A percentile compares a stretch with the other conserved stretches of the same genome.
phyloP scores from a whole-genome alignment of 2,888 invertebrate genomes.

The Therioaphis trifolii region DNA sequence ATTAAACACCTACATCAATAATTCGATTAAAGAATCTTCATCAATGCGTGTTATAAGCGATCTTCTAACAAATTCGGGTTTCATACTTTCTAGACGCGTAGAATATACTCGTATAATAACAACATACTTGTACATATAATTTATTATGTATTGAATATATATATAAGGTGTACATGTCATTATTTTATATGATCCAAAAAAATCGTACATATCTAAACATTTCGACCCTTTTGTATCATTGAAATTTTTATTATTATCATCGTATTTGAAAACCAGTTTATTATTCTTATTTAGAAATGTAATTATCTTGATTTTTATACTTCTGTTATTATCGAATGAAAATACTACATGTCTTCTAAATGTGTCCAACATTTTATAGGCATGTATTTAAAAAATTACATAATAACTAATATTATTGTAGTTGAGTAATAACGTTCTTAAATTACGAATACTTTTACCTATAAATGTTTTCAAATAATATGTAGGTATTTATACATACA shows the following conservation, averaged over 20 bases:
- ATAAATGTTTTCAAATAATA: too few species aligned
- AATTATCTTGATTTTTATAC: slow-evolving; percentile 22
- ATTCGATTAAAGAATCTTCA: background rate
- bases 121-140: too few species aligned
- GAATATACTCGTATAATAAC: too few species aligned
- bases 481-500: too few species aligned
- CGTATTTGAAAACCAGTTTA: slow-evolving; percentile 6
- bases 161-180: too few species aligned
- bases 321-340: slow-evolving; percentile 8
- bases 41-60: too few species aligned
- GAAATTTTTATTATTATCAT: background rate
- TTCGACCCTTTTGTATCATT: background rate
- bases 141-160: too few species aligned
- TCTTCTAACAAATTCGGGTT: too few species aligned
- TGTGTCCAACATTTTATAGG: background rate
- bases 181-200: background rate
- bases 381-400: background rate
- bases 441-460: background rate
- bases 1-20: too few species aligned
- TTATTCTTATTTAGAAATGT: slow-evolving; percentile 6
- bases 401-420: background rate
- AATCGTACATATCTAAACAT: background rate
- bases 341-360: background rate
- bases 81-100: too few species aligned
- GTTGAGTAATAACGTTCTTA: background rate